Evolutionary conservation across 2,888 invertebrate genomes (phyloP), one percentile per base, ranked within the genome.

Genomic region (Microctonus aethiopoides): DNA sequence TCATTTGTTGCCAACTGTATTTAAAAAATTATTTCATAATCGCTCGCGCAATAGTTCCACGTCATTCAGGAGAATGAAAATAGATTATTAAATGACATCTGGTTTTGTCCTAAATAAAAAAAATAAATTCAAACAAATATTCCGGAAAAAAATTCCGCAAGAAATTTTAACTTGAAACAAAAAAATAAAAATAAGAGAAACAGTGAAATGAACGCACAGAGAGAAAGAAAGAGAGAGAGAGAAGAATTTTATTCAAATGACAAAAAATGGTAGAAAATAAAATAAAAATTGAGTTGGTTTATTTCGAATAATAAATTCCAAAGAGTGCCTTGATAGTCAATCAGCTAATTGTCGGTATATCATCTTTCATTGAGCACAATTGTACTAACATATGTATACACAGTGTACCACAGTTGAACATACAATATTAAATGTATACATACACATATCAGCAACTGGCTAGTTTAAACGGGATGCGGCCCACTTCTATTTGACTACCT

Each of bases 281-380:
- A 32, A n/a, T 57, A 16, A 46, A 16, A 11, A 16, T 57, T 20
- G 32, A 34, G 6, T 57, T 57, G 10, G 36, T 56, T 56, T 39
- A 22, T 24, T 22, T 24, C 9, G 26, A 5, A 26, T 16, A 20
- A 16, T 54, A 54, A 10, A 63, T 34, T 51, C 26, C 39, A 39
- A 24, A 16, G 46, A 56, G 64, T 70, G 78, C 75, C 81, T 80
- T 79, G 77, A 74, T 77, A 79, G 75, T 77, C 80, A 83, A 82
- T 80, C 79, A 82, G 79, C 78, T 83, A 83, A 83, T 83, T 83
- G 83, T 77, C 79, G 73, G 76, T 78, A 74, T 83, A 83, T 83
- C 83, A 83, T 76, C 82, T 83, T 82, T 83, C 83, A 83, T 83
- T 83, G 83, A 80, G 77, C 76, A 70, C 81, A 83, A 83, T 83